Conservation (phyloP, 2,888 invertebrate species). For the Byasa hedistus region DNA sequence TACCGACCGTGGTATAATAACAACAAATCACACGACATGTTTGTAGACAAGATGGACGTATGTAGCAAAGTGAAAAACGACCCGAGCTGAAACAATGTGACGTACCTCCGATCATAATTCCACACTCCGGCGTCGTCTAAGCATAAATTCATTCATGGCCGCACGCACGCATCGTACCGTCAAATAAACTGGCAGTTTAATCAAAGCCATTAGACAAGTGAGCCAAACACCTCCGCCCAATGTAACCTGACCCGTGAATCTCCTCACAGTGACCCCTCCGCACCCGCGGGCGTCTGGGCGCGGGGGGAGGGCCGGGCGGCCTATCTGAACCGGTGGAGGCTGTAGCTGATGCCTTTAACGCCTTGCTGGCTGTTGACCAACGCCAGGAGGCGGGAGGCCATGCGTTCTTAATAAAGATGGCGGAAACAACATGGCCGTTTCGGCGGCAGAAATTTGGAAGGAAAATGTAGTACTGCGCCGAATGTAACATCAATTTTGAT, state of each 20-base stretch:
- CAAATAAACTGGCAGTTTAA: conserved; percentile 80
- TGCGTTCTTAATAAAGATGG: conserved; percentile 79
- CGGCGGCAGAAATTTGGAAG: conserved; percentile 54
- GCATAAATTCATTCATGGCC: conserved; percentile 78
- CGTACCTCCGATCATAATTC: conserved; percentile 69
- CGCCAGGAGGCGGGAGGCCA: conserved; percentile 73
- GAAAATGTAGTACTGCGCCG: conserved; percentile 45
- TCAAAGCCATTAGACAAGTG: conserved; percentile 80
- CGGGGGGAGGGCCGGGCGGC: conserved; percentile 47
- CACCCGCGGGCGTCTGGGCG: conserved; percentile 35
- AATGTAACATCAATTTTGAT: conserved; percentile 39
- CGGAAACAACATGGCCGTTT: conserved; percentile 66
- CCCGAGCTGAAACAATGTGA: conserved; percentile 41
- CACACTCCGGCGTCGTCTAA: conserved; percentile 66
- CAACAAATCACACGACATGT: background rate
- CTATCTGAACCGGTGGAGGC: conserved; percentile 59
- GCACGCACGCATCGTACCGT: conserved; percentile 75
- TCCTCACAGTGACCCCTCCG: conserved; percentile 44
- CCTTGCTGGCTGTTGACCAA: conserved; percentile 78
- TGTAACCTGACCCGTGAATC: conserved; percentile 53
- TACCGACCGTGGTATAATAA: background rate
- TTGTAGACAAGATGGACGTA: conserved; percentile 4
- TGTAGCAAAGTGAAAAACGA: conserved; percentile 29
- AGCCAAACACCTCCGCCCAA: conserved; percentile 69
- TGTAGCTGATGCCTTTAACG: conserved; percentile 78